Evolutionary conservation across 1,140 invertebrate species (phyloP).

Genomic region (Zaprionus inermis): DNA sequence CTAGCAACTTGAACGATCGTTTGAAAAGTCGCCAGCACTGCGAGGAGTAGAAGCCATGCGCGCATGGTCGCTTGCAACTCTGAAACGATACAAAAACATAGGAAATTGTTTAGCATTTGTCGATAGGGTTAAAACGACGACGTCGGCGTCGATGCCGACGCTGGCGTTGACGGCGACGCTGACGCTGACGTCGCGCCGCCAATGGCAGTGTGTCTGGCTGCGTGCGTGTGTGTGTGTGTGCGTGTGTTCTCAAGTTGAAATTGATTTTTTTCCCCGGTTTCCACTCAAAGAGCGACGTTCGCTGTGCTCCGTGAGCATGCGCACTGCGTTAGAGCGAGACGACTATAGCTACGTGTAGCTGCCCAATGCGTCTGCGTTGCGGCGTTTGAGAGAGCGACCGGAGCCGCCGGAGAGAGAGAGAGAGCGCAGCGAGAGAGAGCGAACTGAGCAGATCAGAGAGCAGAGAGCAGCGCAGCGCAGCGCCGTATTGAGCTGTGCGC

Average conservation of each 20-base stretch:
- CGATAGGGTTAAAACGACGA: conserved; percentile 73
- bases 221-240: neutral
- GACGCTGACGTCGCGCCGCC: neutral
- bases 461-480: neutral
- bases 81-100: conserved; percentile 84
- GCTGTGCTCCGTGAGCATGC: conserved; percentile 44
- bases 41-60: conserved; percentile 85
- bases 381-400: neutral
- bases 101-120: conserved; percentile 75
- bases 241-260: conserved; percentile 2
- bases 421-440: neutral
- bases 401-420: conserved; percentile 1
- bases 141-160: conserved; percentile 11
- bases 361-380: conserved; percentile 35
- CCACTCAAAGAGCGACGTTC: conserved; percentile 31
- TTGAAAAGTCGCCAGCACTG: conserved; percentile 84
- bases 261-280: neutral
- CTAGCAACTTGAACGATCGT: conserved; percentile 83
- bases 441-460: neutral
- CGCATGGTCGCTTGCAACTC: conserved; percentile 86
- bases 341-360: conserved; percentile 36
- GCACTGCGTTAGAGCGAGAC: conserved; percentile 60
- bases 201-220: conserved; percentile 4
- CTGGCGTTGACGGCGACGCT: neutral
- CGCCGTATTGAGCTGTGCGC: neutral